Conservation (phyloP, 2,113 vertebrate genomes). For the Neodon shergylaensis region DNA sequence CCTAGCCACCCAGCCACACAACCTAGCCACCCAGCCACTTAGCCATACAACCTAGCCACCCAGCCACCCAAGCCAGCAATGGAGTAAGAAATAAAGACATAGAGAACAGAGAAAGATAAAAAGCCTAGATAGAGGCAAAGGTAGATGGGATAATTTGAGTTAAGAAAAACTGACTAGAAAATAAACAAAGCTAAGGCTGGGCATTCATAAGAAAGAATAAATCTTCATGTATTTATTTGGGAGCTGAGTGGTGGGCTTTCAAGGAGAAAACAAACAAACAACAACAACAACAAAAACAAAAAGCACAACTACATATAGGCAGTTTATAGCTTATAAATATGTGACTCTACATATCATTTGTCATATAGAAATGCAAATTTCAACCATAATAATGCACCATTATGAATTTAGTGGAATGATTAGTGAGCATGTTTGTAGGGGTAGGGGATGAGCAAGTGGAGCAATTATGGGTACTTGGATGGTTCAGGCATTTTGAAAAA, state of each 20-base stretch:
- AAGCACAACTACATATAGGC: not conserved
- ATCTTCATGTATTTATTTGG: not conserved
- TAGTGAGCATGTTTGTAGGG: not conserved
- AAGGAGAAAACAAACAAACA: not conserved
- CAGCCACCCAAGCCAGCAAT: not conserved
- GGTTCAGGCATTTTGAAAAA: conserved; percentile 6
- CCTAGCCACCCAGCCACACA: too few species aligned
- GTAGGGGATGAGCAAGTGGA: not conserved
- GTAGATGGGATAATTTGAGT: not conserved
- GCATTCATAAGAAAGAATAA: not conserved
- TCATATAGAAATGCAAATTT: not conserved
- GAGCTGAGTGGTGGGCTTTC: not conserved
- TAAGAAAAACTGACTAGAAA: not conserved
- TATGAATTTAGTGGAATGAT: not conserved
- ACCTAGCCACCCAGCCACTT: not conserved
- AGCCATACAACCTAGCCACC: too few species aligned
- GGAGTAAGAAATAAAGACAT: not conserved
- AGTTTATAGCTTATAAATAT: not conserved
- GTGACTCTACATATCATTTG: not conserved
- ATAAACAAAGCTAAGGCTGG: not conserved
- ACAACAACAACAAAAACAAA: not conserved
- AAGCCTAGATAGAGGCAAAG: not conserved
- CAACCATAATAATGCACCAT: not conserved
- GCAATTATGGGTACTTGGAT: not conserved
- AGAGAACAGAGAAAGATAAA: not conserved